These are phyloP conservation scores for Phrynocephalus guinanensis DNA, from an alignment of 2,797 vertebrate species.

Conservation along the genomic window DNA sequence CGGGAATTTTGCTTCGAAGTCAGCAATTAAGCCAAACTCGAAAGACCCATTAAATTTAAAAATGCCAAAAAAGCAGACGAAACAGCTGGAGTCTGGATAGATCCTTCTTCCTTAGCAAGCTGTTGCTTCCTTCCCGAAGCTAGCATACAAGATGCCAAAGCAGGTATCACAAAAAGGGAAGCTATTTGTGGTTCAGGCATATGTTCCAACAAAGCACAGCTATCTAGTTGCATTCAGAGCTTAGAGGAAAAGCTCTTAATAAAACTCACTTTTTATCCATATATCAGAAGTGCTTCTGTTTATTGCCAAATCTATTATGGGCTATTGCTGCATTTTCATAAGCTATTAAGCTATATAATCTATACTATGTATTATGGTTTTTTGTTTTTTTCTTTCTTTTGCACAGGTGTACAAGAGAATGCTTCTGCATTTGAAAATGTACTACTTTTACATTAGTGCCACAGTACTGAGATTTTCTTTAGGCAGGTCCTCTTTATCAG, in stretches of 20 bases:
- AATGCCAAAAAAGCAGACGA: neutral
- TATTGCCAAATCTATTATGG: neutral
- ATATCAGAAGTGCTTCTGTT: neutral
- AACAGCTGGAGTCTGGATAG: neutral
- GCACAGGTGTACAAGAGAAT: too few species aligned
- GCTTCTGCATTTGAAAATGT: too few species aligned
- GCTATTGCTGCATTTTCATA: neutral
- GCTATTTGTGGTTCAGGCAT: neutral
- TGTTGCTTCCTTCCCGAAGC: conserved; percentile 11
- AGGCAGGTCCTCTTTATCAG: neutral
- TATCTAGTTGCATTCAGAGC: neutral
- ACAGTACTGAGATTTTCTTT: neutral
- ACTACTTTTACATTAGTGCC: neutral
- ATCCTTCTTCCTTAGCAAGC: neutral
- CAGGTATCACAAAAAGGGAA: conserved; percentile 3
- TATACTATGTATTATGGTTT: neutral
- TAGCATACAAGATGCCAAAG: neutral
- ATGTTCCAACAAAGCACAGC: neutral
- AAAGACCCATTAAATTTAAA: conserved; percentile 11
- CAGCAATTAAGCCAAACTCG: neutral
- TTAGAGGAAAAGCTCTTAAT: neutral
- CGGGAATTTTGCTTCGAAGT: neutral
- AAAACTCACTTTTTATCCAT: neutral
- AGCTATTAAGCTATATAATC: neutral
- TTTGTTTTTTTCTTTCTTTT: neutral